Evolutionary conservation across 2,797 vertebrate genomes (phyloP).

Genomic region (Rhincodon typus): DNA sequence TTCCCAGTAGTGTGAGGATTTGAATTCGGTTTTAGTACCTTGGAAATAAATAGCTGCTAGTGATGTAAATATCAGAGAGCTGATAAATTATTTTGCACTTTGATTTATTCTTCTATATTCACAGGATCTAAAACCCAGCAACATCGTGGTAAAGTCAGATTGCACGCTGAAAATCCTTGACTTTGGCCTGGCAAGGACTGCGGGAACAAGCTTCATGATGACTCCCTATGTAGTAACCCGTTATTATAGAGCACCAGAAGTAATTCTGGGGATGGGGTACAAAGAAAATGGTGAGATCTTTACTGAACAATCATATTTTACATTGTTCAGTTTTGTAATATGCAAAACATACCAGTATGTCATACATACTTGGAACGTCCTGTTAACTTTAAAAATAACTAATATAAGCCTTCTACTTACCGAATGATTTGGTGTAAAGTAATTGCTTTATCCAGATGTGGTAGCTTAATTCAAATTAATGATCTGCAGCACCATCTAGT

Average conservation of each 20-base stretch:
- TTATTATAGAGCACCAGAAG: conserved; percentile 97
- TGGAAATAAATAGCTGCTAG: neutral
- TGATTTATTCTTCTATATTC: conserved; percentile 38
- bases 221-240: conserved; percentile 97
- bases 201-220: conserved; percentile 99
- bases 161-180: conserved; percentile 98
- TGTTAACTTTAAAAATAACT: neutral
- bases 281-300: conserved; percentile 89
- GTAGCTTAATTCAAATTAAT: neutral
- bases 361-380: neutral
- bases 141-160: conserved; percentile 98
- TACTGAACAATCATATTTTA: neutral
- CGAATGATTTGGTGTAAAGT: neutral
- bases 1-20: neutral
- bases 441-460: neutral
- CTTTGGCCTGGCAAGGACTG: conserved; percentile 93
- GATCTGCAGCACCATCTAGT: neutral
- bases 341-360: neutral
- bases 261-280: conserved; percentile 99
- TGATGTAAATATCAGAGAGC: neutral
- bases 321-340: neutral
- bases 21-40: neutral
- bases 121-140: conserved; percentile 98
- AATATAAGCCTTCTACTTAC: neutral
- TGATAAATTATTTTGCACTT: neutral